phyloP scores from a whole-genome alignment of 1,140 invertebrate species.

The Euura saliciscinereae region DNA sequence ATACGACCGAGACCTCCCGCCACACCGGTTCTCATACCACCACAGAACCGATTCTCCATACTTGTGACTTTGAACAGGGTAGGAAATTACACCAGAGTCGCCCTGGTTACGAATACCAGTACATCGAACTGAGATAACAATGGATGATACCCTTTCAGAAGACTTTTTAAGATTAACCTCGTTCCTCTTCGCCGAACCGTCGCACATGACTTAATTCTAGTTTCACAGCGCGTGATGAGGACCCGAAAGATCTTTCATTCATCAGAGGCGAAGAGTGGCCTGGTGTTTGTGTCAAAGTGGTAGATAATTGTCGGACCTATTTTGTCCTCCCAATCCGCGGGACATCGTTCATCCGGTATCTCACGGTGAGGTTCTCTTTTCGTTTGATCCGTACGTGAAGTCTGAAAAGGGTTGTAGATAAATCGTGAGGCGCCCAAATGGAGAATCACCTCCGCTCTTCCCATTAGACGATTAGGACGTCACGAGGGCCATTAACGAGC shows the following conservation, averaged over 20 bases:
- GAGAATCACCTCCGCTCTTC: background rate
- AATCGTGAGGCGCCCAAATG: background rate
- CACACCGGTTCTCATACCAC: background rate
- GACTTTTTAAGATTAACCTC: no score
- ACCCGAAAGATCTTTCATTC: conserved; percentile 19
- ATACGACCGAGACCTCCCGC: conserved; percentile 6
- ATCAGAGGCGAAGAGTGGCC: conserved; percentile 16
- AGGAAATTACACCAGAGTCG: background rate
- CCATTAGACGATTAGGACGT: conserved; percentile 5
- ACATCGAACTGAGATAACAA: no score
- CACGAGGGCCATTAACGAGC: background rate
- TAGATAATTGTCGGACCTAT: background rate
- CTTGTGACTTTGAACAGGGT: background rate
- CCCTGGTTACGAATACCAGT: background rate
- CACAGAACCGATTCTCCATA: background rate
- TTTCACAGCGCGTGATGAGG: background rate
- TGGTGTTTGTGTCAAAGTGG: background rate
- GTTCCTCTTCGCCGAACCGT: no score
- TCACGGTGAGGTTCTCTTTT: background rate
- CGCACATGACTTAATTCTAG: no score
- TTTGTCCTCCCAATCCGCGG: background rate
- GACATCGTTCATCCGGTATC: background rate
- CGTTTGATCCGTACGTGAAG: background rate
- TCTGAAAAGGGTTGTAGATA: background rate
- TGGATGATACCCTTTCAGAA: no score